A percentile compares a stretch with the other conserved stretches of the same genome.
phyloP scores from a whole-genome alignment of 2,888 invertebrate species.

The Yponomeuta cagnagella region DNA sequence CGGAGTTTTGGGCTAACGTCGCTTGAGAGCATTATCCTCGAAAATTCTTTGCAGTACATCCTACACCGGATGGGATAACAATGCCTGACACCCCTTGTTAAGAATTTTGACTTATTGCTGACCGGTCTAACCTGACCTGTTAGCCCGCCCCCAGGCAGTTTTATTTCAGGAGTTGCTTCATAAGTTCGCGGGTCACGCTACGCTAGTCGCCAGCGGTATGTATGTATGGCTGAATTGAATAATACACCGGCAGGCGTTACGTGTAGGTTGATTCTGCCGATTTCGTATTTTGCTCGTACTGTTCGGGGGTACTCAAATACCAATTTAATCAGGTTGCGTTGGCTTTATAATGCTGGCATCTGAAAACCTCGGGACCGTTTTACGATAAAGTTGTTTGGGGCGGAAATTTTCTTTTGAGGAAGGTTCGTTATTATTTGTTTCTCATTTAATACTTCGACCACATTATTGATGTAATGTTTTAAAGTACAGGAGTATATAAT shows the following conservation, averaged over 20 bases:
- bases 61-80: neutral
- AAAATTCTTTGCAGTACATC: neutral
- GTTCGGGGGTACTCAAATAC: too few species aligned
- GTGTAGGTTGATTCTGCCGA: neutral
- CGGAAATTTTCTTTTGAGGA: too few species aligned
- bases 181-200: neutral
- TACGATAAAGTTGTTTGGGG: too few species aligned
- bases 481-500: too few species aligned
- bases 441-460: too few species aligned
- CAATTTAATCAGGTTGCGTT: too few species aligned
- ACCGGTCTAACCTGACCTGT: neutral
- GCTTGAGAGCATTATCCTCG: neutral
- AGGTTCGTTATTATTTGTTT: too few species aligned
- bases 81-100: slow-evolving; percentile 1
- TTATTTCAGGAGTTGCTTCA: neutral
- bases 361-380: too few species aligned
- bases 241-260: neutral
- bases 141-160: neutral
- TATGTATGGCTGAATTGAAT: neutral
- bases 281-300: neutral
- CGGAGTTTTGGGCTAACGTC: too few species aligned
- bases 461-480: too few species aligned
- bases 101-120: neutral
- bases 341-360: too few species aligned
- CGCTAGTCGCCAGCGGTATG: neutral